phyloP scores from a whole-genome alignment of 2,797 vertebrate species.

The Acropternis orthonyx region DNA sequence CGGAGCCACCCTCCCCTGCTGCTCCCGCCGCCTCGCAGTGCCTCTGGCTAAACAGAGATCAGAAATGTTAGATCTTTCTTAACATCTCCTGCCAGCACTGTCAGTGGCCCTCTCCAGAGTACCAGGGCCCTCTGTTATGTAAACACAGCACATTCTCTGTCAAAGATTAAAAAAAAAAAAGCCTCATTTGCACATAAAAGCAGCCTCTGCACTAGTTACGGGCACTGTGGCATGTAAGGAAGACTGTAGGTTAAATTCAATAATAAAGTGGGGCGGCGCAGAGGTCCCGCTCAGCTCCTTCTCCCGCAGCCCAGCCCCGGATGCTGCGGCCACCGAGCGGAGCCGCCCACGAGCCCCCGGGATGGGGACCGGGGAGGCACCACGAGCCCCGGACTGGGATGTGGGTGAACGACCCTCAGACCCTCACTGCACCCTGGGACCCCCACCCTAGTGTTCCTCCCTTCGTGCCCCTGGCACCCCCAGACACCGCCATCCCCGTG shows the following conservation, averaged over 20 bases:
- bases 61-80: slow-evolving; percentile 82
- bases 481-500: fast-evolving
- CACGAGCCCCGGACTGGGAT: fast-evolving
- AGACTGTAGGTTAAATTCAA: slow-evolving; percentile 84
- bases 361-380: background rate
- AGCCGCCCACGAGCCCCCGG: fast-evolving
- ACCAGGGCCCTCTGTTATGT: slow-evolving; percentile 78
- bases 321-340: fast-evolving
- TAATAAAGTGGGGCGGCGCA: slow-evolving; percentile 68
- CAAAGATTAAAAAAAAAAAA: slow-evolving; percentile 74
- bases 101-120: slow-evolving; percentile 78
- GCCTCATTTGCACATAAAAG: slow-evolving; percentile 88
- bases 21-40: slow-evolving; percentile 70
- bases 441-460: background rate
- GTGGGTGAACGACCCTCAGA: background rate
- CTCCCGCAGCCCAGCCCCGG: background rate
- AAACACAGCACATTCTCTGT: slow-evolving; percentile 79
- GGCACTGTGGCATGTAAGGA: slow-evolving; percentile 78
- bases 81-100: slow-evolving; percentile 79
- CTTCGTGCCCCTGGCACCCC: fast-evolving
- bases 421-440: background rate
- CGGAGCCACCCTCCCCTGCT: slow-evolving; percentile 78
- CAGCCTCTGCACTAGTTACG: slow-evolving; percentile 66
- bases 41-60: slow-evolving; percentile 83
- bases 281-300: background rate